Conservation (phyloP, 2,113 vertebrate genomes). For the Varanus komodoensis region DNA sequence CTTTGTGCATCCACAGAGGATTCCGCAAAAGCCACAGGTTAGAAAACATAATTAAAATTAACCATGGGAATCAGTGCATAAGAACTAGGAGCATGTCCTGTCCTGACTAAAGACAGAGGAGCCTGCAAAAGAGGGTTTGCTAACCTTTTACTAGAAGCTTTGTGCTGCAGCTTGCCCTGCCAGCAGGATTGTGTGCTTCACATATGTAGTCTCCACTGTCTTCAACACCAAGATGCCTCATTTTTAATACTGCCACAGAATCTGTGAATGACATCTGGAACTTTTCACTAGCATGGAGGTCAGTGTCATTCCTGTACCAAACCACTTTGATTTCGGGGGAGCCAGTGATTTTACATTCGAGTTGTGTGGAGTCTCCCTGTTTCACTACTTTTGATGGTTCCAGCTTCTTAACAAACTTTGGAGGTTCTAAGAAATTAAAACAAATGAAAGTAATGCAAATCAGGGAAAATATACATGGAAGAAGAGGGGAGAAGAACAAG, state of each 20-base stretch:
- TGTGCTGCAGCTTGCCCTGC: constrained; percentile 93
- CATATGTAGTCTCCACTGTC: constrained; percentile 96
- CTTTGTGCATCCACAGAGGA: not conserved
- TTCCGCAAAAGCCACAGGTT: not conserved
- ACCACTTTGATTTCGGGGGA: constrained; percentile 88
- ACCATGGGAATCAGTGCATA: not conserved
- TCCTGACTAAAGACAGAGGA: not conserved
- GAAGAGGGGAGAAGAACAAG: constrained; percentile 22
- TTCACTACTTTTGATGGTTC: constrained; percentile 90
- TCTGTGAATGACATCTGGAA: constrained; percentile 89
- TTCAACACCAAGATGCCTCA: constrained; percentile 82
- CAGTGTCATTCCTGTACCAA: constrained; percentile 95
- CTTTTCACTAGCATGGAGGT: constrained; percentile 85
- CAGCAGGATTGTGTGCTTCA: constrained; percentile 94
- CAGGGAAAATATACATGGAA: constrained; percentile 3
- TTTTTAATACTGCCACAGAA: constrained; percentile 89
- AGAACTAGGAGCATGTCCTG: not conserved
- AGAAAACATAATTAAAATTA: not conserved
- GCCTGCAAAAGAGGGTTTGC: constrained; percentile 56
- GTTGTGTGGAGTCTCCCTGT: constrained; percentile 84
- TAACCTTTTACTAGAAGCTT: constrained; percentile 95
- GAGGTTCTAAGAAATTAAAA: constrained; percentile 92
- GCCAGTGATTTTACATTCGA: constrained; percentile 95
- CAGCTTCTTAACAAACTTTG: constrained; percentile 94
- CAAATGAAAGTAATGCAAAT: constrained; percentile 56